phyloP scores from a whole-genome alignment of 2,113 vertebrate species.

The Carassius carassius region DNA sequence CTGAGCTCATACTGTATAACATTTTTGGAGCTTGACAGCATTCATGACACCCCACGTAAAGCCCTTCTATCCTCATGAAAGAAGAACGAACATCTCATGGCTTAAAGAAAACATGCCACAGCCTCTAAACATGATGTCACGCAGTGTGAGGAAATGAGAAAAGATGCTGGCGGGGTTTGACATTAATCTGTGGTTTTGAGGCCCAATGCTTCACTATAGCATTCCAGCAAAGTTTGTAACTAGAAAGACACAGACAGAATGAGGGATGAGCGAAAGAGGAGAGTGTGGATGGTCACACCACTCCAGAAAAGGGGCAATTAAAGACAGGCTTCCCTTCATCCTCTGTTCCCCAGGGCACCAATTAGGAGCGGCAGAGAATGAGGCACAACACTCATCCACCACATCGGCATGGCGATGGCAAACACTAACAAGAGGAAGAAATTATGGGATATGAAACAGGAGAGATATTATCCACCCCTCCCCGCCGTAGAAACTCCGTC shows the following conservation, averaged over 20 bases:
- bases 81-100: slow-evolving; percentile 19
- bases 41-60: neutral
- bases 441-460: slow-evolving; percentile 62
- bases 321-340: slow-evolving; percentile 59
- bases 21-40: slow-evolving; percentile 3
- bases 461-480: slow-evolving; percentile 45
- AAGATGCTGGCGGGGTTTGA: slow-evolving; percentile 51
- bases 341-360: slow-evolving; percentile 57
- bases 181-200: slow-evolving; percentile 58
- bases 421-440: slow-evolving; percentile 61
- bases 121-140: slow-evolving; percentile 50
- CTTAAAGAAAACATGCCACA: slow-evolving; percentile 29
- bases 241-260: slow-evolving; percentile 42
- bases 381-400: slow-evolving; percentile 59
- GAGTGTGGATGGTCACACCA: slow-evolving; percentile 58
- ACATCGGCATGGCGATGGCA: slow-evolving; percentile 51
- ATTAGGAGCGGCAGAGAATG: slow-evolving; percentile 62
- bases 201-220: slow-evolving; percentile 40
- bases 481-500: slow-evolving; percentile 46
- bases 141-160: slow-evolving; percentile 38
- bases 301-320: slow-evolving; percentile 62
- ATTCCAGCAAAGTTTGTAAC: slow-evolving; percentile 42
- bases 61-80: slow-evolving; percentile 6
- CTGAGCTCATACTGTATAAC: neutral
- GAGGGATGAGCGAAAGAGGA: slow-evolving; percentile 40